Base-by-base conservation (phyloP, 2,113 vertebrate genomes). In the Pagrus major region DNA sequence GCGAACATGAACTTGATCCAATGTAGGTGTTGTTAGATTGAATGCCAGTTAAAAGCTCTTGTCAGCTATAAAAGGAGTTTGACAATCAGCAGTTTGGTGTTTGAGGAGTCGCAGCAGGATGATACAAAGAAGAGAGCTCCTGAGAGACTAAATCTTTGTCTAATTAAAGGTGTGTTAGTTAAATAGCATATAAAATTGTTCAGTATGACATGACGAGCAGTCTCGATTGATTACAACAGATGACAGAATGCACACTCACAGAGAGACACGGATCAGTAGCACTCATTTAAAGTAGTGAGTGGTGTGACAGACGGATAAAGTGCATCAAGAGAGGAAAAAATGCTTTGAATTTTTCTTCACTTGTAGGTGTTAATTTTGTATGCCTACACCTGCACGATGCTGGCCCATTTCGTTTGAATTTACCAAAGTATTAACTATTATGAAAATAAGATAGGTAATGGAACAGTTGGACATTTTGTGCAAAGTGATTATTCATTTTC, bases 1-100 rank as follows among this genome's bases (percentile, higher is more conserved):
- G n/a, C 2, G 0, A 47, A 16, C 3, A 31, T 76, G 79, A 71
- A 78, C 54, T 44, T 14, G 21, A 69, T 52, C 71, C 29, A 31
- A 25, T 15, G 42, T 58, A 52, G 59, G 67, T 46, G 61, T 52
- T 68, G 10, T 37, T 29, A 18, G 47, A 75, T 39, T 58, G 25
- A 56, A 71, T 33, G 33, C 23, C 42, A 6, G 20, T 58, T 46
- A 63, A 64, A 51, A 61, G 29, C 29, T 39, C 69, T 55, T 56
- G 29, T 54, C 55, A 37, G 35, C 11, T 35, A 10, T 9, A 52
- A 29, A 51, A 61, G 21, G 27, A 27, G 11, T 60, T 66, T 74
- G 63, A 73, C n/a, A 35, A 29, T 37, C 10, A 44, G 37, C 37
- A n/a, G 16, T 52, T 52, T 56, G 6, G 1, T 39, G 6, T 49